Conservation (phyloP, 2,113 vertebrate species). For the Rousettus leschenaultii region DNA sequence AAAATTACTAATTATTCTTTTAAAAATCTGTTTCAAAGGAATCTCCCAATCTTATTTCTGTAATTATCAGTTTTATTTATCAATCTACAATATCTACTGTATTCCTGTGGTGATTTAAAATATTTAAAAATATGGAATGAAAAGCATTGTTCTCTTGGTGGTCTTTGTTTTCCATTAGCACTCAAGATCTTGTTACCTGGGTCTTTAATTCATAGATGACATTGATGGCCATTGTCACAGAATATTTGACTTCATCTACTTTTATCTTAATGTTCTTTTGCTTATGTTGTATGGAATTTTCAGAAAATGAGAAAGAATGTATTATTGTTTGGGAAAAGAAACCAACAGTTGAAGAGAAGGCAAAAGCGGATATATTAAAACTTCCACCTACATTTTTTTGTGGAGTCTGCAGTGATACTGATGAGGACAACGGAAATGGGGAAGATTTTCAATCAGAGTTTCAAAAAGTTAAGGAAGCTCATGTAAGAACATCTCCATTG, state of each 20-base stretch:
- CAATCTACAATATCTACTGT: not conserved
- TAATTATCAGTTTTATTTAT: not conserved
- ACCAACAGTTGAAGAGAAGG: slow-evolving; percentile 86
- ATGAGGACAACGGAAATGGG: slow-evolving; percentile 84
- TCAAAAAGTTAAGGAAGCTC: slow-evolving; percentile 82
- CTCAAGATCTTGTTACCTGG: not conserved
- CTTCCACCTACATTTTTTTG: slow-evolving; percentile 90
- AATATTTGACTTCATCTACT: not conserved
- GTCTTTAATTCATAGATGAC: not conserved
- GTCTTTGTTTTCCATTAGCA: not conserved
- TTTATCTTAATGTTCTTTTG: not conserved
- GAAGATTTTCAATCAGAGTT: slow-evolving; percentile 88
- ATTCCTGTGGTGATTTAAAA: not conserved
- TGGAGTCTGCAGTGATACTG: slow-evolving; percentile 84
- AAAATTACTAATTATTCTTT: slow-evolving; percentile 14
- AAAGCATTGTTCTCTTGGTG: not conserved
- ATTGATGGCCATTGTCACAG: not conserved
- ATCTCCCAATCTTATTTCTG: not conserved
- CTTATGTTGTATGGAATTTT: slow-evolving; percentile 2
- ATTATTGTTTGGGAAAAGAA: slow-evolving; percentile 89
- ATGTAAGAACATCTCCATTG: slow-evolving; percentile 80
- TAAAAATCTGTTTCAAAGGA: not conserved
- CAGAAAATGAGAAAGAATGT: slow-evolving; percentile 81
- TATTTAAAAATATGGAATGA: not conserved
- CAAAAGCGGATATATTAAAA: slow-evolving; percentile 85